Evolutionary conservation across 2,113 vertebrate genomes (phyloP).

Genomic region (Noctilio leporinus): DNA sequence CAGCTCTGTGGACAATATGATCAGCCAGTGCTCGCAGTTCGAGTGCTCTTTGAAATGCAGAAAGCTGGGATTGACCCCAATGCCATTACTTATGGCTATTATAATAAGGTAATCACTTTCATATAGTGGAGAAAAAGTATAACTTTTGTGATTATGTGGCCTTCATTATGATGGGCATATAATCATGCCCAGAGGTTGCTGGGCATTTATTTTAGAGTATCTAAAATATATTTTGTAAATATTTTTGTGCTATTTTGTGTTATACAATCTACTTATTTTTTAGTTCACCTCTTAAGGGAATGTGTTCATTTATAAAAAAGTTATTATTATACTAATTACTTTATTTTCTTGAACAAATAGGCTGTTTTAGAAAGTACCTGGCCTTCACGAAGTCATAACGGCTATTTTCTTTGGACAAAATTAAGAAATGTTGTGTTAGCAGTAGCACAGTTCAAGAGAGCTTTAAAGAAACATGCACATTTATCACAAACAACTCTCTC

Average conservation of each 20-base stretch:
- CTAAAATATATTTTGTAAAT: slow-evolving; percentile 25
- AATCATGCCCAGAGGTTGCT: background rate
- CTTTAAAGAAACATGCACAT: slow-evolving; percentile 85
- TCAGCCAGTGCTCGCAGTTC: slow-evolving; percentile 94
- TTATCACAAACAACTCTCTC: slow-evolving; percentile 83
- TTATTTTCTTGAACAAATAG: slow-evolving; percentile 76
- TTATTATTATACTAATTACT: slow-evolving; percentile 21
- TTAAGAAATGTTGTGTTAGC: slow-evolving; percentile 93
- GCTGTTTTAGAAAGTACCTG: slow-evolving; percentile 98
- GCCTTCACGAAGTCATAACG: slow-evolving; percentile 96
- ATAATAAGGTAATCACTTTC: slow-evolving; percentile 88
- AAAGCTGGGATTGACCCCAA: slow-evolving; percentile 97
- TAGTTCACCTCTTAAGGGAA: background rate
- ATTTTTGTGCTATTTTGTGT: background rate
- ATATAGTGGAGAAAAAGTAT: background rate
- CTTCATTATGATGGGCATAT: background rate
- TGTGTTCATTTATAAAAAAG: slow-evolving; percentile 9
- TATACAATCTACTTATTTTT: background rate
- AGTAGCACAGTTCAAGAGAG: slow-evolving; percentile 93
- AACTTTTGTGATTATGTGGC: background rate
- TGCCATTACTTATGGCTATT: slow-evolving; percentile 98
- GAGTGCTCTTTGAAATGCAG: slow-evolving; percentile 97
- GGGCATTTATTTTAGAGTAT: slow-evolving; percentile 14
- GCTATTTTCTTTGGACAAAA: slow-evolving; percentile 97
- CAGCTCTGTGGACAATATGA: slow-evolving; percentile 97